These are phyloP conservation scores for Ataeniobius toweri DNA, from an alignment of 2,797 vertebrate genomes.

Conservation along the genomic window DNA sequence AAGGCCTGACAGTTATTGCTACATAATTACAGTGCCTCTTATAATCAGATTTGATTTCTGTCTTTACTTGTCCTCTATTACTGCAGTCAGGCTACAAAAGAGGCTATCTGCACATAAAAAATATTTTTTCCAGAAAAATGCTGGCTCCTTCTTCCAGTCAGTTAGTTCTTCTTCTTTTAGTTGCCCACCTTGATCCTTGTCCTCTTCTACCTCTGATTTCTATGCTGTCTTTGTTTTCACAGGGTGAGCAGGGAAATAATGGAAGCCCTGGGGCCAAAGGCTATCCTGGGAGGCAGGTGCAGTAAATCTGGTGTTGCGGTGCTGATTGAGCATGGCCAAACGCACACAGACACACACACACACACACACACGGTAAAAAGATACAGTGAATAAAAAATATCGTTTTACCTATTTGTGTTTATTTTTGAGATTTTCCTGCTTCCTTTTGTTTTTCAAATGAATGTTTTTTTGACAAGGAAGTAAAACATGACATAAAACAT, in stretches of 20 bases:
- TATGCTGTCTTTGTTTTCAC: constrained; percentile 63
- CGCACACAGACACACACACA: background rate
- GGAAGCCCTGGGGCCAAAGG: constrained; percentile 98
- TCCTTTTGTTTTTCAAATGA: background rate
- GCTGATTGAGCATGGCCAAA: constrained; percentile 66
- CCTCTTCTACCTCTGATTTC: constrained; percentile 53
- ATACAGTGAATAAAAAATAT: background rate
- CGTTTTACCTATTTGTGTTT: background rate
- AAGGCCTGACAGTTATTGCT: constrained; percentile 31
- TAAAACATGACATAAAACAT: too few relatives aligned
- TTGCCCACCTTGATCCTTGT: background rate
- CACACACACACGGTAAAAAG: constrained; percentile 2
- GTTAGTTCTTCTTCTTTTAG: constrained; percentile 16
- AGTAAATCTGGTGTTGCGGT: constrained; percentile 93
- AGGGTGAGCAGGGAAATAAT: constrained; percentile 89
- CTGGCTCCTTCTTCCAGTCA: constrained; percentile 19
- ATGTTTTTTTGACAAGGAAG: background rate
- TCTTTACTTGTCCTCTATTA: background rate
- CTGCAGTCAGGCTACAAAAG: constrained; percentile 20
- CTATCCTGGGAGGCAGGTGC: constrained; percentile 99
- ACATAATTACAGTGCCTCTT: constrained; percentile 18
- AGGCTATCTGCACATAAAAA: constrained; percentile 25
- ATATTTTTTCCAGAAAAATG: background rate
- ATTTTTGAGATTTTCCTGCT: background rate
- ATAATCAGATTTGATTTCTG: constrained; percentile 19